phyloP scores from a whole-genome alignment of 2,113 vertebrate species.

The Platycercus adscitus region DNA sequence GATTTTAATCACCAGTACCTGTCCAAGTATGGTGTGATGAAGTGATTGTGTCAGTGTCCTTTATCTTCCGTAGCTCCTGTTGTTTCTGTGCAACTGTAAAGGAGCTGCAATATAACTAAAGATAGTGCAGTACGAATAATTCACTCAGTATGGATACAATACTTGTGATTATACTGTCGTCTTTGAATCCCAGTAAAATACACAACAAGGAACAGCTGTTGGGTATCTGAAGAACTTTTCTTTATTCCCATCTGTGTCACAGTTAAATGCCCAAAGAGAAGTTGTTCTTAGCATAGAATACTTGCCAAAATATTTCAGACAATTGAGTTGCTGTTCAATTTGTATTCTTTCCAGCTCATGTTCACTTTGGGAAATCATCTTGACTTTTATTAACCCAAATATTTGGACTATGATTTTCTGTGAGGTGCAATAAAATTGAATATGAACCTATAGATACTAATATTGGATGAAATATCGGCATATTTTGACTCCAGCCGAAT shows the following conservation, averaged over 20 bases:
- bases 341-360: not conserved
- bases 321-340: not conserved
- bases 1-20: not conserved
- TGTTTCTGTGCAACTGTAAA: not conserved
- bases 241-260: not conserved
- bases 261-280: not conserved
- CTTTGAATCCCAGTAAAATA: not conserved
- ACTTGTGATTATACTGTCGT: not conserved
- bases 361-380: not conserved
- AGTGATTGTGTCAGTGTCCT: not conserved
- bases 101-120: not conserved
- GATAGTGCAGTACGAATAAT: not conserved
- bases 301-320: not conserved
- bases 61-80: not conserved
- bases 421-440: not conserved
- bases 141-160: not conserved
- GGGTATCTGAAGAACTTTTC: not conserved
- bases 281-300: not conserved
- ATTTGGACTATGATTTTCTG: not conserved
- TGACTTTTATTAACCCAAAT: not conserved
- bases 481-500: not conserved
- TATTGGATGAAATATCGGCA: not conserved
- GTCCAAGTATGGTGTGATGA: not conserved
- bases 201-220: not conserved
- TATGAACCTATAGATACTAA: not conserved